Evolutionary conservation across 2,113 vertebrate genomes (phyloP).

Genomic region (Corythoichthys intestinalis): DNA sequence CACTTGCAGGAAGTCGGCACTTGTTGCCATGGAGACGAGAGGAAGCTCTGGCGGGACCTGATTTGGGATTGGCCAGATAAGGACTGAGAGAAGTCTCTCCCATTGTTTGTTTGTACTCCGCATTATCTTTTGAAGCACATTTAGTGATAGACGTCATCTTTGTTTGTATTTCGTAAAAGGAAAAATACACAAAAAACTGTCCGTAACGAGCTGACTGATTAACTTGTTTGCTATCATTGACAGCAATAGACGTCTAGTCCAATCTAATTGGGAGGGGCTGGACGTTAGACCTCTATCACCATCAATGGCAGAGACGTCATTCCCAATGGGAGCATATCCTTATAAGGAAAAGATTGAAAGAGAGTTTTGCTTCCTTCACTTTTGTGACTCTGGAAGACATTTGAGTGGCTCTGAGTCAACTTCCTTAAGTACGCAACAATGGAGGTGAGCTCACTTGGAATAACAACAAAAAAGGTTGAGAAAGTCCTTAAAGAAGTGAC

Average conservation of each 20-base stretch:
- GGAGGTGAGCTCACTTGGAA: constrained; percentile 15
- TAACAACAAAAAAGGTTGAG: neutral
- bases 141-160: neutral
- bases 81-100: constrained; percentile 31
- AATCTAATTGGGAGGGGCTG: no score
- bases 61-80: constrained; percentile 56
- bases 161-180: neutral
- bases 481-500: neutral
- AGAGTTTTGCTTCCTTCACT: constrained; percentile 9
- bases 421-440: constrained; percentile 36
- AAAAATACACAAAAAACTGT: neutral
- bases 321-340: constrained; percentile 27
- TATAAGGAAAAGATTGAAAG: constrained; percentile 22
- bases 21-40: constrained; percentile 51
- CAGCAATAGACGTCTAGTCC: no score
- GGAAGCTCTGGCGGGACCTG: constrained; percentile 46
- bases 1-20: constrained; percentile 37
- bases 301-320: neutral
- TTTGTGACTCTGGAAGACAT: constrained; percentile 4
- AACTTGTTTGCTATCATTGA: no score
- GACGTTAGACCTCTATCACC: no score
- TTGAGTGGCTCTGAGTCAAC: constrained; percentile 6
- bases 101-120: constrained; percentile 6
- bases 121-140: constrained; percentile 1
- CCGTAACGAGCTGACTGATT: neutral